Evolutionary conservation across 2,888 invertebrate species (phyloP).

Genomic region (Nemotelus nigrinus): DNA sequence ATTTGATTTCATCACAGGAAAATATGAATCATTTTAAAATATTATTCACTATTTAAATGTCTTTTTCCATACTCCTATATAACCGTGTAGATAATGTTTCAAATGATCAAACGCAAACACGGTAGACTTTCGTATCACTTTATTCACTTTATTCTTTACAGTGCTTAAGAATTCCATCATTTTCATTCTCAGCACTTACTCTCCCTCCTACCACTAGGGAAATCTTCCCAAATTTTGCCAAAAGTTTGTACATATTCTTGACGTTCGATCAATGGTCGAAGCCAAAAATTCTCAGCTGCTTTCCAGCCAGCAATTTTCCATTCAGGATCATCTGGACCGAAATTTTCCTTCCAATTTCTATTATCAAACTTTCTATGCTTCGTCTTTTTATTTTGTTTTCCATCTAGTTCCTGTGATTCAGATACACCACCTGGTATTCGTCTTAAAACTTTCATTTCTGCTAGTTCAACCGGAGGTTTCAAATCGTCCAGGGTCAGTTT

Average conservation of each 20-base stretch:
- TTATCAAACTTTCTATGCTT: not conserved
- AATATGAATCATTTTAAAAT: no score
- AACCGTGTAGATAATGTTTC: no score
- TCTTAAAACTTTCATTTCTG: not conserved
- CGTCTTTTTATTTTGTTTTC: not conserved
- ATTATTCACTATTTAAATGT: no score
- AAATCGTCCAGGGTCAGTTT: constrained; percentile 4
- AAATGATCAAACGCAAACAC: no score
- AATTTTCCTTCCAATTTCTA: constrained; percentile 2
- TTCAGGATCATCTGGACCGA: not conserved
- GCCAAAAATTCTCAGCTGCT: constrained; percentile 11
- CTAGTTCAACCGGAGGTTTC: not conserved
- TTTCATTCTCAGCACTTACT: not conserved
- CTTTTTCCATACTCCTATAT: no score
- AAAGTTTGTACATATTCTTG: not conserved
- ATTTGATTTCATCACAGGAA: no score
- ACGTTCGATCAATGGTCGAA: not conserved
- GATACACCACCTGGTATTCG: no score
- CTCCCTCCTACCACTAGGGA: not conserved
- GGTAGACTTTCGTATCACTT: no score
- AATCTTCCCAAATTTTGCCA: not conserved
- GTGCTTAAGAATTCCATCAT: not conserved
- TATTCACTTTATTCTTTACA: no score
- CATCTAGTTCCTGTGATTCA: no score
- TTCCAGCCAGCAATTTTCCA: constrained; percentile 10